Conservation (phyloP, 2,113 vertebrate species). For the Stomatorhinus ivindoensis region DNA sequence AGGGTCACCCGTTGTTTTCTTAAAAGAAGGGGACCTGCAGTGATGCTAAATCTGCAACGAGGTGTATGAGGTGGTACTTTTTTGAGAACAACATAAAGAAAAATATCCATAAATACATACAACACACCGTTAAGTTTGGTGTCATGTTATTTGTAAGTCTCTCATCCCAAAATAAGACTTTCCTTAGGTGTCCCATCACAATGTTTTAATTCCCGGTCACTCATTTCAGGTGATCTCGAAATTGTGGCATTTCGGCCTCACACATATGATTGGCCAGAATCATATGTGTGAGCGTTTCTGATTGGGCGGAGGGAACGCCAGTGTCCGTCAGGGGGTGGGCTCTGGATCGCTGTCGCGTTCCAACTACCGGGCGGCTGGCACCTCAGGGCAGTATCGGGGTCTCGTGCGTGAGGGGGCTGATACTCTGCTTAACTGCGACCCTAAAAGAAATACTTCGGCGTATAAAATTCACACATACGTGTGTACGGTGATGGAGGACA, state of each 20-base stretch:
- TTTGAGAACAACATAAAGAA: neutral
- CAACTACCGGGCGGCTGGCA: neutral
- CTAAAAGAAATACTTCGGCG: neutral
- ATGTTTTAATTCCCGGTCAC: neutral
- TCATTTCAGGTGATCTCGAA: neutral
- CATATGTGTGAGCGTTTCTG: neutral
- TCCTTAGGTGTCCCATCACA: neutral
- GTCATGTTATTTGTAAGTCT: neutral
- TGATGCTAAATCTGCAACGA: neutral
- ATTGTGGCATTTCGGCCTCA: neutral
- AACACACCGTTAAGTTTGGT: neutral
- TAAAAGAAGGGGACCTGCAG: neutral
- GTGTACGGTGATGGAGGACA: slow-evolving; percentile 57
- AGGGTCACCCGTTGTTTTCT: neutral
- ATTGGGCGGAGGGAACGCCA: neutral
- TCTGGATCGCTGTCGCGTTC: neutral
- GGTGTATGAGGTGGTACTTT: neutral
- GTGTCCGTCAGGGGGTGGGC: neutral
- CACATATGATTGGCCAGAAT: slow-evolving; percentile 1
- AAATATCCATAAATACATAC: neutral
- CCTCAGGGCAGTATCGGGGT: neutral
- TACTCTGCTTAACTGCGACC: neutral
- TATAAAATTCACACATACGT: neutral
- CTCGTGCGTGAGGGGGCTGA: neutral
- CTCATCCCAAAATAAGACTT: neutral